These are phyloP conservation scores for Artemia franciscana DNA, from an alignment of 1,140 invertebrate species.

Conservation along the genomic window DNA sequence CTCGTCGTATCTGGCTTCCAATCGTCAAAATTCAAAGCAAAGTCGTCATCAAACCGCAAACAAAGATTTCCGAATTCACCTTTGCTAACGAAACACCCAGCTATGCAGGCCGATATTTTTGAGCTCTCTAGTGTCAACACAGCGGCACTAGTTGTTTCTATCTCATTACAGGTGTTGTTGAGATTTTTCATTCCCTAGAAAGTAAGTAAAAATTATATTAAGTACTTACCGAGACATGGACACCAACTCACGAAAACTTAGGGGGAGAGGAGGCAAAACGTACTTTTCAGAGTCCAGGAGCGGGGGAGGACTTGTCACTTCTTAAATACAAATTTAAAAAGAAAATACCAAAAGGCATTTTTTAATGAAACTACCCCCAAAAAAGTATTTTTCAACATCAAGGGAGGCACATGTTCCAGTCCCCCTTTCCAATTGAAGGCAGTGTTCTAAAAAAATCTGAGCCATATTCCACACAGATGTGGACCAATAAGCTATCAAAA, in stretches of 20 bases:
- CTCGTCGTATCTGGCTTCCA: slow-evolving; percentile 81
- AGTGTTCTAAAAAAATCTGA: no score
- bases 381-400: no score
- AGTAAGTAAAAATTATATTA: not conserved
- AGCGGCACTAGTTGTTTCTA: slow-evolving; percentile 62
- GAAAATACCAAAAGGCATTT: no score
- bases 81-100: slow-evolving; percentile 52
- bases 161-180: slow-evolving; percentile 23
- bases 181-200: not conserved
- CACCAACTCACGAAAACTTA: not conserved
- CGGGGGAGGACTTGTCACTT: no score
- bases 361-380: no score
- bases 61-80: slow-evolving; percentile 57
- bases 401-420: no score
- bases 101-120: slow-evolving; percentile 69
- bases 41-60: slow-evolving; percentile 81
- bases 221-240: not conserved
- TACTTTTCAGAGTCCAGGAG: no score
- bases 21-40: slow-evolving; percentile 83
- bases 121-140: slow-evolving; percentile 84
- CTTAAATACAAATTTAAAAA: no score
- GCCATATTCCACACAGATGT: no score
- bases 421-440: no score
- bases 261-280: no score
- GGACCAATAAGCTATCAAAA: no score